Percentiles rank a stretch among this genome's conserved stretches.
Conservation (phyloP, 2,797 vertebrate genomes). For the Falco concolor region DNA sequence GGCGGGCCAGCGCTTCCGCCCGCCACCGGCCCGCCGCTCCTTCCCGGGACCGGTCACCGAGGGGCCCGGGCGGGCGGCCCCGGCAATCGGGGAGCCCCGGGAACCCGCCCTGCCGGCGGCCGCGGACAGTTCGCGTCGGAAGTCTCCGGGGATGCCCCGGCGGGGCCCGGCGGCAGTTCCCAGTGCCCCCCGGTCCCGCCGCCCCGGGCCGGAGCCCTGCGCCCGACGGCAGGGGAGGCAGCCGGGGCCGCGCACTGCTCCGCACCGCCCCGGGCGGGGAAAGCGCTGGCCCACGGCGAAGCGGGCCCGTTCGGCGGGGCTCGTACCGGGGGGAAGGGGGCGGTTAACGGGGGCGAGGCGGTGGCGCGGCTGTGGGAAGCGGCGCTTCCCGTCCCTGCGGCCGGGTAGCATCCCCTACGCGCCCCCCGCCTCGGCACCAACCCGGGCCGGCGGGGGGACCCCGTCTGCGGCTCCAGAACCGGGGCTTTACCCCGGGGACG, state of each 20-base stretch:
- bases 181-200: neutral
- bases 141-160: neutral
- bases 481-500: neutral
- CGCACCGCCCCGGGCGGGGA: neutral
- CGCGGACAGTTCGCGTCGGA: neutral
- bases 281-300: neutral
- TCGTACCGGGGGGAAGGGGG: neutral
- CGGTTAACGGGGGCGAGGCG: neutral
- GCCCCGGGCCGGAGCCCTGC: neutral
- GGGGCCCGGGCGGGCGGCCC: no score
- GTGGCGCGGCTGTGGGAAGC: neutral
- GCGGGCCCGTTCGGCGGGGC: neutral
- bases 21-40: no score
- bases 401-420: neutral
- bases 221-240: neutral
- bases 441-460: neutral
- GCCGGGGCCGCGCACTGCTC: neutral
- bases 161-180: neutral
- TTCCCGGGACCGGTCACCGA: neutral
- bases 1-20: neutral
- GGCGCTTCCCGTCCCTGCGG: neutral
- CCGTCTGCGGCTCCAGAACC: neutral
- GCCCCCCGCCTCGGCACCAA: fast-evolving
- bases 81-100: neutral
- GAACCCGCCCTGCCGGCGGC: no score